These are phyloP conservation scores for Caenorhabditis uteleia DNA, from an alignment of 2,888 invertebrate genomes.

Conservation along the genomic window DNA sequence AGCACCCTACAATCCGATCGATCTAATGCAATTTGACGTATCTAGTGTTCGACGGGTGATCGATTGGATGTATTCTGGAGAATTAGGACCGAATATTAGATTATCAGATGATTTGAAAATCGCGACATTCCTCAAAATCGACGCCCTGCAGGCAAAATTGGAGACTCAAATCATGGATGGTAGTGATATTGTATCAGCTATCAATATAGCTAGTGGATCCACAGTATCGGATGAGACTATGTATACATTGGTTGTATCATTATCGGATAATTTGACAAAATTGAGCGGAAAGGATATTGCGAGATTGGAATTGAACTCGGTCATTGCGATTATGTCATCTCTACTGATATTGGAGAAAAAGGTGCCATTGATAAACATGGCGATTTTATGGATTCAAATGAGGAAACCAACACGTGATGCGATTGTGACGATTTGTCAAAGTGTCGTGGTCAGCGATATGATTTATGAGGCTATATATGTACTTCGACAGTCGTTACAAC, in stretches of 20 bases:
- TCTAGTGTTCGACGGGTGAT: conserved; percentile 16
- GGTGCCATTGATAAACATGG: conserved; percentile 26
- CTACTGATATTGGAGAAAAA: conserved; percentile 13
- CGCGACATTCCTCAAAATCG: conserved; percentile 6
- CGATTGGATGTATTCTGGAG: conserved; percentile 40
- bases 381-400: conserved; percentile 10
- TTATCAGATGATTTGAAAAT: conserved; percentile 13
- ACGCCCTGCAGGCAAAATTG: conserved; percentile 12
- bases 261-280: background rate
- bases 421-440: too few species aligned
- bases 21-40: conserved; percentile 15
- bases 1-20: conserved; percentile 14
- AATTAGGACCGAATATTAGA: conserved; percentile 4
- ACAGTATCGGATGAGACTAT: conserved; percentile 15
- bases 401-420: too few species aligned
- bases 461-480: too few species aligned
- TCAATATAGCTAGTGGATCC: conserved; percentile 15
- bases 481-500: too few species aligned
- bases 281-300: conserved; percentile 3
- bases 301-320: conserved; percentile 6
- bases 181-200: conserved; percentile 1
- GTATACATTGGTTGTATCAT: background rate
- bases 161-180: conserved; percentile 3
- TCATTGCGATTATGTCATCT: conserved; percentile 15
- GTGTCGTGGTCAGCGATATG: too few species aligned